phyloP scores from a whole-genome alignment of 1,140 invertebrate genomes.

The Drosophila pectinifera region DNA sequence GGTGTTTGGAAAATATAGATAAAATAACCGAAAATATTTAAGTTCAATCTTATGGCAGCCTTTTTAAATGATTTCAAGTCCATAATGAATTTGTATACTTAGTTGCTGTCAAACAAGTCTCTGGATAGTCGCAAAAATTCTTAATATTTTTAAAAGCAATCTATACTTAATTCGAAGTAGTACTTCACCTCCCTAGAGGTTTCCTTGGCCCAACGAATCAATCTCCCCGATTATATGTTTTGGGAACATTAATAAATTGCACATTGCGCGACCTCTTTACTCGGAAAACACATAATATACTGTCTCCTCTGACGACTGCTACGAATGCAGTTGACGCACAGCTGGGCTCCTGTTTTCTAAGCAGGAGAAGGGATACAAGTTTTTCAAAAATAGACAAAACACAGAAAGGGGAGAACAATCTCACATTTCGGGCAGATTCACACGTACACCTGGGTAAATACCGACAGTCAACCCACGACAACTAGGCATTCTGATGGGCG shows the following conservation, averaged over 20 bases:
- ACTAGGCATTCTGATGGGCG: neutral
- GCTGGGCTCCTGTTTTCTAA: slow-evolving; percentile 35
- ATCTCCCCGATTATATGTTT: slow-evolving; percentile 9
- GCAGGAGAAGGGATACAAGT: slow-evolving; percentile 7
- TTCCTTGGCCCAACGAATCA: neutral
- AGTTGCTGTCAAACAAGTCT: too few species aligned
- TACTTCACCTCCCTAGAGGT: neutral
- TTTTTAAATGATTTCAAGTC: neutral
- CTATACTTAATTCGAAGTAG: neutral
- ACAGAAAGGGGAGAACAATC: slow-evolving; percentile 43
- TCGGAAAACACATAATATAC: slow-evolving; percentile 43
- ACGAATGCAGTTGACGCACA: slow-evolving; percentile 48
- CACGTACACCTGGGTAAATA: slow-evolving; percentile 71
- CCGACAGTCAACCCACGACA: slow-evolving; percentile 48
- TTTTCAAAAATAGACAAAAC: slow-evolving; percentile 44
- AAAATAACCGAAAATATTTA: neutral
- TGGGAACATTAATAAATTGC: slow-evolving; percentile 53
- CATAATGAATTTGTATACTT: too few species aligned
- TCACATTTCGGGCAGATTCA: slow-evolving; percentile 56
- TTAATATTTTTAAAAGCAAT: too few species aligned
- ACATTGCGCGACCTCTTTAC: slow-evolving; percentile 20
- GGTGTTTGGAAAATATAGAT: neutral
- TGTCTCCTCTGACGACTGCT: slow-evolving; percentile 23
- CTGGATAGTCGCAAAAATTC: too few species aligned
- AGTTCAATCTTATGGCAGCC: neutral